These are phyloP conservation scores for Ecliptopera silaceata DNA, from an alignment of 2,888 invertebrate genomes.

Conservation along the genomic window DNA sequence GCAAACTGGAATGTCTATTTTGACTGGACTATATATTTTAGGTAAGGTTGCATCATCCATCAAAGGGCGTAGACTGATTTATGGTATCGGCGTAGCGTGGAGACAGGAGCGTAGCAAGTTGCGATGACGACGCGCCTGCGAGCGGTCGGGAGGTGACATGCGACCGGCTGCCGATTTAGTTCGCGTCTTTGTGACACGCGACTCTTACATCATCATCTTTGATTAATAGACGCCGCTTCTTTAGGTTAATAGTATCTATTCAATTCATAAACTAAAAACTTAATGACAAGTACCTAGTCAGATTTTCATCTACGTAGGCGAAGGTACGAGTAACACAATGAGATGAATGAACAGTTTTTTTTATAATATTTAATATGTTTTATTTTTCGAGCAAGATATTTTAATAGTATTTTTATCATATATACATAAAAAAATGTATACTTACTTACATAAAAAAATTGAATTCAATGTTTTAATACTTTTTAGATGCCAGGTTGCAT, in stretches of 20 bases:
- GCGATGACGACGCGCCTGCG: conserved; percentile 75
- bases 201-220: conserved; percentile 50
- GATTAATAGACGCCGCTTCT: conserved; percentile 46
- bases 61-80: conserved; percentile 75
- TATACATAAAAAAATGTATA: no score
- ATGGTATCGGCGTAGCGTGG: conserved; percentile 67
- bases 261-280: background rate
- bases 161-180: conserved; percentile 49
- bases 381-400: no score
- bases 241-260: background rate
- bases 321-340: no score
- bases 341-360: no score
- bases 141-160: conserved; percentile 59
- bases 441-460: no score
- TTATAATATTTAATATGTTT: no score
- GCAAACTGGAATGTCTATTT: no score
- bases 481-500: no score
- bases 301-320: no score
- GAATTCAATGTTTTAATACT: no score
- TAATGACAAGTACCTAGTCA: background rate
- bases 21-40: no score
- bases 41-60: conserved; percentile 65
- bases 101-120: conserved; percentile 67
- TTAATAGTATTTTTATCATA: no score
- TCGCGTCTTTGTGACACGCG: conserved; percentile 47